Evolutionary conservation across 2,797 vertebrate genomes (phyloP), one percentile per base, ranked within the genome.

Genomic region (Coregonus ussuriensis): DNA sequence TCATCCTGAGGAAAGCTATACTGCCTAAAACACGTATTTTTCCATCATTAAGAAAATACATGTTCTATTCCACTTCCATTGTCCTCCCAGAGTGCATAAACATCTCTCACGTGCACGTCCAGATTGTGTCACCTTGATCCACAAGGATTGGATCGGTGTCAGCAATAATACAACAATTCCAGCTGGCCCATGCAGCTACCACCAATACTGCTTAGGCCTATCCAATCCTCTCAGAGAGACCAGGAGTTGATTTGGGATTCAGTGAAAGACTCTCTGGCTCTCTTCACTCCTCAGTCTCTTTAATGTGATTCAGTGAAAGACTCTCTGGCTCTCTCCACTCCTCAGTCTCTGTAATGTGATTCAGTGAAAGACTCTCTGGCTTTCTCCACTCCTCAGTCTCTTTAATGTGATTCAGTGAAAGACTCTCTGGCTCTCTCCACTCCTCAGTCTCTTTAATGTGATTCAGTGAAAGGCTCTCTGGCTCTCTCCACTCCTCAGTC

Each of bases 401-500:
- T 41, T 41, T 41, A 41, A 41, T 41, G 41, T 41, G 41, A 41
- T 41, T 41, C 41, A 41, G 41, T 9, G 41, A 41, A 41, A 41
- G 41, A 9, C 41, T 9, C 41, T 41, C 41, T 41, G 41, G 7
- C 41, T 41, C 41, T 41, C 7, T 41, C 7, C 41, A 41, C 41
- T 41, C 1, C 41, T 41, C 41, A 2, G 41, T 9, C 41, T 9
- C 41, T 41, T 41, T 41, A 41, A 41, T 41, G 41, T 41, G 41
- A 41, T 41, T 41, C 41, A 41, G 41, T 41, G 14, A 2, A 79
- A 84, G 79, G 79, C 77, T 70, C 51, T 75, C 79, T 75, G 79
- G 72, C 78, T 29, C 71, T 80, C 68, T n/a, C 33, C 63, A 47
- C 80, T 85, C 78, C 62, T 37, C 79, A 86, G 84, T 71, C 79